Evolutionary conservation across 2,113 vertebrate genomes (phyloP).

Genomic region (Suricata suricatta): DNA sequence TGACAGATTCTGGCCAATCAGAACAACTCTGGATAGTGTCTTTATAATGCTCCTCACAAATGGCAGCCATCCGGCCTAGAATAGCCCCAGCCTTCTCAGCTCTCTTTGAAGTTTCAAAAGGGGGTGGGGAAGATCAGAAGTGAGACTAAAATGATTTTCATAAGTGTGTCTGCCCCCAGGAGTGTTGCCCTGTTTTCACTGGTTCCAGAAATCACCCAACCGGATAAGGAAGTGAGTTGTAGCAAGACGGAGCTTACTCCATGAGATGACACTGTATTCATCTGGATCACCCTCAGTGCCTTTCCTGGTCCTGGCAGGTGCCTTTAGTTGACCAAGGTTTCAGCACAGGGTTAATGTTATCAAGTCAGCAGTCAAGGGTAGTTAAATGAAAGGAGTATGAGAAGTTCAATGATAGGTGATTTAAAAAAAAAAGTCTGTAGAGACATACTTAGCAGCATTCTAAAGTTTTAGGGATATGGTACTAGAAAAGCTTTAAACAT

Average conservation of each 20-base stretch:
- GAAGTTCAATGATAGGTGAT: not conserved
- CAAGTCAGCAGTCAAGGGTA: not conserved
- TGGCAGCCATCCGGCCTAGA: not conserved
- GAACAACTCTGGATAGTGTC: not conserved
- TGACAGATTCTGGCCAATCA: not conserved
- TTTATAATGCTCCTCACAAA: not conserved
- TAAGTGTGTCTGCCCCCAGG: not conserved
- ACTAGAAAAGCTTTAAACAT: constrained; percentile 8
- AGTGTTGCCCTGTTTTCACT: not conserved
- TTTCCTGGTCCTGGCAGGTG: not conserved
- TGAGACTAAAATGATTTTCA: not conserved
- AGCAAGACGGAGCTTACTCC: not conserved
- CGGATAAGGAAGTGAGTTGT: not conserved
- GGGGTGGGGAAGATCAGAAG: not conserved
- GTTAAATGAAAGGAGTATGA: not conserved
- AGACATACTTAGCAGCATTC: not conserved
- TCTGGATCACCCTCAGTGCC: not conserved
- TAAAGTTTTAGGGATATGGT: constrained; percentile 23
- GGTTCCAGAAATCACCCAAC: constrained; percentile 21
- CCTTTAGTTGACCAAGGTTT: not conserved
- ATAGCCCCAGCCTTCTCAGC: not conserved
- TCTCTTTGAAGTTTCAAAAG: constrained; percentile 34
- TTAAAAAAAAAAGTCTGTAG: not conserved
- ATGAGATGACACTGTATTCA: not conserved
- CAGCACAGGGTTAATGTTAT: not conserved